Base-by-base conservation (phyloP, 2,113 vertebrate genomes). In the Ochotona princeps region DNA sequence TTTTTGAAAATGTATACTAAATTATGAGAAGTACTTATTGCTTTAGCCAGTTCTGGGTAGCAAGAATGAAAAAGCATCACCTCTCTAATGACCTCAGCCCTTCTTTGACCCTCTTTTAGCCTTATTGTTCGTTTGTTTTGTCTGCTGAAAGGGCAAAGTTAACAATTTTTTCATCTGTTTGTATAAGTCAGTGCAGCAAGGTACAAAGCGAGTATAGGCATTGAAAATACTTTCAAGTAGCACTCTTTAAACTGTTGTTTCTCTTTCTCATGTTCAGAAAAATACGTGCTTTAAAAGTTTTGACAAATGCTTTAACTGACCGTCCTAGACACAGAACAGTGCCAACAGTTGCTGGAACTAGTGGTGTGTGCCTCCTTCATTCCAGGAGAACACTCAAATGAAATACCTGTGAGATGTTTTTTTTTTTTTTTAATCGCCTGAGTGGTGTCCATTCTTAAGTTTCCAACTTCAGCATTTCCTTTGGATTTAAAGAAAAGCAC, bases 1-100 rank as follows among this genome's bases (percentile, higher is more conserved):
- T 70, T 94, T 94, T 91, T 70, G 70, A 91, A 94, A 96, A 96
- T 73, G 60, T 97, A 81, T 87, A 91, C 78, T 87, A 92, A 84
- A 80, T 95, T 82, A 67, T 91, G 94, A 95, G 91, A 75, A 90
- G 79, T 51, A 94, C 90, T 91, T 96, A 87, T 95, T 96, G 92
- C 84, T 87, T 79, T 88, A 87, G 81, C 51, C 82, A 30, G 74
- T 90, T 92, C 32, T 78, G 66, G 21, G 3, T 74, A 73, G 67
- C 18, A 51, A 66, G 82, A 95, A 89, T 51, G 67, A 90, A 95
- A 96, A 94, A 49, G 35, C 63, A 87, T 1, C 23, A 75, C n/a
- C 21, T 90, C 61, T 74, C 70, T 17, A 49, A 8, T 73, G 80
- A 74, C 47, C 49, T 87, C 87, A 54, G 32, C 51, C 57, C 32